A percentile compares a stretch with the other conserved stretches of the same genome.
These are phyloP conservation scores for Sparus aurata DNA, from an alignment of 2,797 vertebrate genomes.

Conservation along the genomic window DNA sequence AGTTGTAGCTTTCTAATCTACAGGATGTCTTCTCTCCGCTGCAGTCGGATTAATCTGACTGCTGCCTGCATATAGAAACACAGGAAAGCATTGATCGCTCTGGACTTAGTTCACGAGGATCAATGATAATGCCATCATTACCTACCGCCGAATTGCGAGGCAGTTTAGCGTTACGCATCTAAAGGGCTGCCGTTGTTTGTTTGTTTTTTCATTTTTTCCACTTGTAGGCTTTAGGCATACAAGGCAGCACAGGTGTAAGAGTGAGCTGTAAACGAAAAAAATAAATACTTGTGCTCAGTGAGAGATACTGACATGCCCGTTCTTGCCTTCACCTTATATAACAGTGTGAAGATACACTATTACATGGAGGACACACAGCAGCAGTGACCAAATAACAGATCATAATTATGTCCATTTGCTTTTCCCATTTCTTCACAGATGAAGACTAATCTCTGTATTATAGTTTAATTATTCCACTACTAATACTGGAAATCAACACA, in stretches of 20 bases:
- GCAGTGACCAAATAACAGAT: conserved; percentile 1
- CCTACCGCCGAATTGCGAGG: conserved; percentile 44
- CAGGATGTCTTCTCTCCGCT: conserved; percentile 41
- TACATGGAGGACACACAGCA: conserved; percentile 5
- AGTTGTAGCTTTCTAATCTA: conserved; percentile 64
- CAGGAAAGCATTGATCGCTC: conserved; percentile 60
- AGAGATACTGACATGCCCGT: conserved; percentile 9
- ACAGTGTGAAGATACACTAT: conserved; percentile 24
- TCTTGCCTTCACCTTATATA: conserved; percentile 44
- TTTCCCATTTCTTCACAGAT: background rate
- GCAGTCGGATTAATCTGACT: conserved; percentile 49
- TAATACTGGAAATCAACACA: conserved; percentile 31
- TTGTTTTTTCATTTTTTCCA: conserved; percentile 17
- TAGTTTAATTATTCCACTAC: conserved; percentile 21
- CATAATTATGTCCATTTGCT: conserved; percentile 8
- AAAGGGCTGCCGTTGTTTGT: conserved; percentile 23
- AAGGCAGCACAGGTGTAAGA: conserved; percentile 8
- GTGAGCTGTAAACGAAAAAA: conserved; percentile 3
- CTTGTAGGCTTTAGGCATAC: conserved; percentile 12
- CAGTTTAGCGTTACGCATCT: conserved; percentile 48
- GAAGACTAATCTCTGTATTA: conserved; percentile 25
- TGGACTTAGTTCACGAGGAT: conserved; percentile 59
- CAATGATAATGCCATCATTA: conserved; percentile 70
- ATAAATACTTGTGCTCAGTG: conserved; percentile 9
- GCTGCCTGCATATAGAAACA: conserved; percentile 50